Base-by-base conservation (phyloP, 1,140 invertebrate genomes). In the Elysia chlorotica region DNA sequence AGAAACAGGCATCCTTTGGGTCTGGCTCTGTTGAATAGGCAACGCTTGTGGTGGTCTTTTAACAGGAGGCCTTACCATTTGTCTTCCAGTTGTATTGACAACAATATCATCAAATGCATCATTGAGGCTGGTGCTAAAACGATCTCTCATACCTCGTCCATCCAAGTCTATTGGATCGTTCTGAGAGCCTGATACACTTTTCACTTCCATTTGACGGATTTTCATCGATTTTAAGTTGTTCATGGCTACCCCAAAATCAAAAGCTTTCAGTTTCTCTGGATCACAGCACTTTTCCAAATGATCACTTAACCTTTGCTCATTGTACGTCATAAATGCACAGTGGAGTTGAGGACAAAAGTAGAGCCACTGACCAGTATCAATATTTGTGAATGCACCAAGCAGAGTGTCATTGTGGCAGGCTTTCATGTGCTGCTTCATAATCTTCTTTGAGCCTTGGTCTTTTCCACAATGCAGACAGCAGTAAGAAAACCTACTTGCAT, bases 101-200 rank as follows among this genome's bases (percentile, higher is more conserved):
- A 71, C 69, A 38, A 71, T 71, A 48, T 63, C 69, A 62, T 38
- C 69, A 63, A 62, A 71, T 14, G 69, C 69, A 71, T 71, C 69
- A 62, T 61, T 71, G 4, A 71, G 59, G 33, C 59, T 71, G 38
- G 28, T 63, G 37, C 38, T 71, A 28, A 71, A 71, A 57, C 41
- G 41, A 53, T 71, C 69, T 25, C 54, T 71, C 33, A 71, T 25
- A 21, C 69, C 69, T 36, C 63, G 57, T 33, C 69, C 59, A 71
- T 63, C 59, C 33, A 71, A 57, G 48, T 71, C 31, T n/a, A 59
- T 69, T 6, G 53, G 67, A 38, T 69, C 28, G 38, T 35, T 25
- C 54, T 63, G 59, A 23, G 31, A 37, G 4, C 54, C 36, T 1
- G 31, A 56, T 36, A 63, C 17, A 28, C 35, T 41, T 6, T 59